Base-by-base conservation (phyloP, 2,113 vertebrate species). In the Hippopotamus amphibius region DNA sequence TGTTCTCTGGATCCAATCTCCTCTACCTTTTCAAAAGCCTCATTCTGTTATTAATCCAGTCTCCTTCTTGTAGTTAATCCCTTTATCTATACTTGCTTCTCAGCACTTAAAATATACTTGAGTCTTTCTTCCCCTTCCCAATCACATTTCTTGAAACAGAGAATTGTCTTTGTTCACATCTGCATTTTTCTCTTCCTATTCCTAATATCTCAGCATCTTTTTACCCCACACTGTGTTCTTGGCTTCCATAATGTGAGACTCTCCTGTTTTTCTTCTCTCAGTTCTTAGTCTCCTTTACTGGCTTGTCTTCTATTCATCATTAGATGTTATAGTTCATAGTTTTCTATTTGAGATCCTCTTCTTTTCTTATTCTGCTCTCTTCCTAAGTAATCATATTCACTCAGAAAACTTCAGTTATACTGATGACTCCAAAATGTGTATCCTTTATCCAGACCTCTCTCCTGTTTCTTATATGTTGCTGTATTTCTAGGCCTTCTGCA, bases 321-420 rank as follows among this genome's bases (percentile, higher is more conserved):
- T 90, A 90, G 48, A 37, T 81, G 12, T 72, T 93, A 72, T 5
- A 81, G 72, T 81, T 74, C 4, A 59, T 82, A 66, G 57, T 90
- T 96, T 91, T 90, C 59, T 95, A 16, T 90, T 37, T 80, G 30
- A 90, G 72, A 85, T 65, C 57, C 57, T 95, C 30, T 66, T 92
- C 63, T 95, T 22, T 63, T 79, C 66, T 90, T 4, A 28, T 87
- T 87, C 79, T 43, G 1, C 33, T 57, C 24, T 76, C 26, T 93
- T 90, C 16, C 46, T 86, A 74, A 90, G 57, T 59, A 57, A 81
- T 86, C 65, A 66, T 76, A 61, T 30, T 81, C 66, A 87, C 13
- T 65, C 21, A 87, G 41, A 94, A 90, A 74, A 74, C 57, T 87
- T 93, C 33, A 72, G 14, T 90, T 93, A 30, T 12, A 8, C 26